These are phyloP conservation scores for Eulemur rufifrons DNA, from an alignment of 2,113 vertebrate species.

Conservation along the genomic window DNA sequence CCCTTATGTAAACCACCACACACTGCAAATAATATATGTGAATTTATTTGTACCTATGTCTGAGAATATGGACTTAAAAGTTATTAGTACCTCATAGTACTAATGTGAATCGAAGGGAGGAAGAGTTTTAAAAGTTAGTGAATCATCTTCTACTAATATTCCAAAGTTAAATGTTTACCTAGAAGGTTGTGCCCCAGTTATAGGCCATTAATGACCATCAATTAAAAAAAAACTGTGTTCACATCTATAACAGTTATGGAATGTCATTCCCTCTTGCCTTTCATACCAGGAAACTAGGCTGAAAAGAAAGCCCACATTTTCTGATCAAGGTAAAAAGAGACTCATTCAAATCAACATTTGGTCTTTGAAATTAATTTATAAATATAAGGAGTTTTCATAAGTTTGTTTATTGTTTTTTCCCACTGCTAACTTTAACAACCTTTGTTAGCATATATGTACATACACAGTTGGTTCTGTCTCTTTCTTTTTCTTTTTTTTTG, in stretches of 20 bases:
- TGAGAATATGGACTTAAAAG: background rate
- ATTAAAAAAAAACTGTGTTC: constrained; percentile 32
- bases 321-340: constrained; percentile 10
- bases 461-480: background rate
- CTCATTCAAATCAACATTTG: constrained; percentile 18
- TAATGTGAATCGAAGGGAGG: background rate
- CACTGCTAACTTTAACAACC: background rate
- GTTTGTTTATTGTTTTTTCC: background rate
- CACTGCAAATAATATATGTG: background rate
- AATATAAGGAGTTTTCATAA: background rate
- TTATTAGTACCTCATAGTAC: background rate
- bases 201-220: constrained; percentile 17
- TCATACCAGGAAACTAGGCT: constrained; percentile 3
- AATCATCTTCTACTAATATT: constrained; percentile 37
- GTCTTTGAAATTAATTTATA: constrained; percentile 34
- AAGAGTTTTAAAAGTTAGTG: background rate
- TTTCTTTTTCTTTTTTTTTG: too few species aligned
- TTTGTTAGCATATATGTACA: background rate
- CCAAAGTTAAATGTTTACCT: constrained; percentile 60
- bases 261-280: background rate
- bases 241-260: background rate
- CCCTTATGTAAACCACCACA: background rate
- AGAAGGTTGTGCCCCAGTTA: background rate
- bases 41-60: background rate
- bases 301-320: background rate